These are phyloP conservation scores for Cephus pygmeus DNA, from an alignment of 2,888 invertebrate genomes.

Conservation along the genomic window DNA sequence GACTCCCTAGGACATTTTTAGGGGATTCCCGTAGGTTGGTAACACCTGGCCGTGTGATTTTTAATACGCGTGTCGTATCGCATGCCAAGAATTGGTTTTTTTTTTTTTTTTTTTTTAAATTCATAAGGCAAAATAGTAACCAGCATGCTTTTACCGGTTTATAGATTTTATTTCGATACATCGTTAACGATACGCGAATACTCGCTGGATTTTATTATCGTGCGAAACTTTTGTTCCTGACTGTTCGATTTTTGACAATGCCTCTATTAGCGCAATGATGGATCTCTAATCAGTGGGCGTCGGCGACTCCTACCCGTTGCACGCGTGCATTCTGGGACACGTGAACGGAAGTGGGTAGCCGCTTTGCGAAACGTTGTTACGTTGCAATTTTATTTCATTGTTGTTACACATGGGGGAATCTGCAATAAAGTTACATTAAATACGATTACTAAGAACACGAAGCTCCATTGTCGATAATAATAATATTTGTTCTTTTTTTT, in stretches of 20 bases:
- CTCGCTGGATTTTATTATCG: neutral
- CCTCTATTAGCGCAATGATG: constrained; percentile 29
- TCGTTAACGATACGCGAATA: neutral
- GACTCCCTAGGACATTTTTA: neutral
- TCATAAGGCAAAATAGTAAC: neutral
- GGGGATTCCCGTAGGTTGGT: constrained; percentile 8
- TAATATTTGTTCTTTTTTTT: neutral
- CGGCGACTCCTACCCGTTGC: constrained; percentile 44
- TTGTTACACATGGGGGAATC: constrained; percentile 12
- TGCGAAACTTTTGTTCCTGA: neutral
- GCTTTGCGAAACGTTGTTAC: constrained; percentile 38
- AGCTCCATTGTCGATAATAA: neutral
- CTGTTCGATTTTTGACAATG: constrained; percentile 11
- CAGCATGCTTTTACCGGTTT: neutral
- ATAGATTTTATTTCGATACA: neutral
- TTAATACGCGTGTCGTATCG: neutral
- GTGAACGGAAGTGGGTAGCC: constrained; percentile 40
- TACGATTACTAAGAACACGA: neutral
- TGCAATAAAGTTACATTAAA: neutral
- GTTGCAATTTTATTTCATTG: constrained; percentile 47
- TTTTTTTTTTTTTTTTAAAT: neutral
- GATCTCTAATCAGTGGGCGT: constrained; percentile 43
- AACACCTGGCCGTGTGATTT: constrained; percentile 13
- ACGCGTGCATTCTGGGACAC: constrained; percentile 43
- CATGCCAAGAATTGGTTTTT: neutral